Base-by-base conservation (phyloP, 2,797 vertebrate species). In the Oophaga sylvatica region DNA sequence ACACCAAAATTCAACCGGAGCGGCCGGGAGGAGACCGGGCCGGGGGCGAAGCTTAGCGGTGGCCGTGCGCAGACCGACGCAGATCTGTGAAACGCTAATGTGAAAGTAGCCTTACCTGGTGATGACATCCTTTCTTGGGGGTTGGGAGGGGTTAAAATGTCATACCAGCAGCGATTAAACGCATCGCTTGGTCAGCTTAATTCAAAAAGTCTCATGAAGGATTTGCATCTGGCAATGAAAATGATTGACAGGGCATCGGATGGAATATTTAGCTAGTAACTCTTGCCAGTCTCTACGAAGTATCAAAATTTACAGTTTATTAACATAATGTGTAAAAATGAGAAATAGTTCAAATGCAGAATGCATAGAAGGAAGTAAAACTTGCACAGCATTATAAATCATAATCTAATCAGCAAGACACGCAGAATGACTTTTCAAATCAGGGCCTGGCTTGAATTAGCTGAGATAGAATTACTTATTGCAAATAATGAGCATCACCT, bases 381-480 rank as follows among this genome's bases (percentile, higher is more conserved):
- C 75, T 56, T 77, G 45, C 75, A 77, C 48, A 56, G 75, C n/a
- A 62, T 7, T 62, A 80, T 80, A 60, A 62, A 80, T 80, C 59
- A 62, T 80, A 80, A 80, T 62, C 78, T 80, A 62, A 80, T 80
- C 78, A 80, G 78, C 57, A 80, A 77, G 75, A 77, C 75, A 56
- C 26, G 22, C 75, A 77, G 75, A 77, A 77, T 77, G 75, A 77
- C 75, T 56, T 77, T 16, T 16, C 20, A 56, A 77, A 77, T 77
- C 75, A 77, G 75, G 75, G 75, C 75, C 75, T 56, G 12, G 53
- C 75, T 56, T 6, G 48, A 77, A 77, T 77, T 77, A 77, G 75
- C 75, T 26, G 48, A 77, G 75, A 53, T 4, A 77, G 75, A 77
- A 45, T 77, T 77, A 56, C 75, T 48, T 48, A 56, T 26, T 26